Conservation (phyloP, 1,140 invertebrate species). For the Delia radicum region DNA sequence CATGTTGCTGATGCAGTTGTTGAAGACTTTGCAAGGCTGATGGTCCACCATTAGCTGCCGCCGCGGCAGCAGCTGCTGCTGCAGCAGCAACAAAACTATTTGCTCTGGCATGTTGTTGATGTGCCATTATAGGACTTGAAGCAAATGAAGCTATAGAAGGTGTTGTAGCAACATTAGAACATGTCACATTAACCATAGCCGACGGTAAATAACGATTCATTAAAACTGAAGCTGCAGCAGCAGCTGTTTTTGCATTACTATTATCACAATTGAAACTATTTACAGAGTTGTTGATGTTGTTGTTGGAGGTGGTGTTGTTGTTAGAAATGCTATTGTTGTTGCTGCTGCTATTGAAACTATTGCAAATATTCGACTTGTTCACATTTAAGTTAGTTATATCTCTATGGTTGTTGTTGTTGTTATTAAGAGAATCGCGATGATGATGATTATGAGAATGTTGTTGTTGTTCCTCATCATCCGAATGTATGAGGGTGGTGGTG, state of each 20-base stretch:
- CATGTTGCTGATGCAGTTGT: constrained; percentile 54
- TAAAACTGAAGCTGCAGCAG: constrained; percentile 25
- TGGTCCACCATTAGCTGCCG: constrained; percentile 37
- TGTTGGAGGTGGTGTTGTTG: neutral
- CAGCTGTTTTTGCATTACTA: constrained; percentile 15
- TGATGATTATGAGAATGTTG: constrained; percentile 25
- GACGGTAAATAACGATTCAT: constrained; percentile 41
- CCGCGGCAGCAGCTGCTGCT: constrained; percentile 43
- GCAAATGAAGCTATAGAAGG: constrained; percentile 21
- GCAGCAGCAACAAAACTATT: constrained; percentile 33
- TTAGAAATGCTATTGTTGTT: neutral
- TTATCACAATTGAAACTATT: constrained; percentile 54
- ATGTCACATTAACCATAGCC: constrained; percentile 17
- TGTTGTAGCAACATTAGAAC: constrained; percentile 25
- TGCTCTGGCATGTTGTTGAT: constrained; percentile 31
- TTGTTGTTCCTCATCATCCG: constrained; percentile 12
- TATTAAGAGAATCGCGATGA: constrained; percentile 13
- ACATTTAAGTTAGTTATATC: constrained; percentile 13
- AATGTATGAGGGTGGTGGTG: neutral
- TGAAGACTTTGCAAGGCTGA: constrained; percentile 53
- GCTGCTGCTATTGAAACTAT: neutral
- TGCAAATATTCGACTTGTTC: neutral
- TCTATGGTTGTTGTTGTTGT: constrained; percentile 30
- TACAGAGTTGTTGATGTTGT: constrained; percentile 33
- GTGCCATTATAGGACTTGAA: neutral